phyloP scores from a whole-genome alignment of 2,797 vertebrate species.

The Tarsius wallacei region DNA sequence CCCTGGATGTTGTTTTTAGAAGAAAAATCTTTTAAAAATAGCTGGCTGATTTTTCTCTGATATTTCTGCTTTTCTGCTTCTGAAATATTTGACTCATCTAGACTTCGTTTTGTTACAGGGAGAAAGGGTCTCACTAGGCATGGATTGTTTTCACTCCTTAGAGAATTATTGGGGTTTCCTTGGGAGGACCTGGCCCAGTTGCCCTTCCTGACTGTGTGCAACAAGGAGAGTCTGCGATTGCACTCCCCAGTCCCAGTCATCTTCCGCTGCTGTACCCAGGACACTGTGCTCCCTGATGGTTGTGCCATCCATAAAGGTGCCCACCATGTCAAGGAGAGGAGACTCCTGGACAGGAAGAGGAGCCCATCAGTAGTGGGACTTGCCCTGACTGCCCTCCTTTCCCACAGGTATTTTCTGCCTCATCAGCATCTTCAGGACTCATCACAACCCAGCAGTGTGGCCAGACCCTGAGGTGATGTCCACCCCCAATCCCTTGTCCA shows the following conservation, averaged over 20 bases:
- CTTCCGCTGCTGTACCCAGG: slow-evolving; percentile 92
- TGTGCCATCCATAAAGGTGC: slow-evolving; percentile 93
- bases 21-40: background rate
- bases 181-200: slow-evolving; percentile 95
- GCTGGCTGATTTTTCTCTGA: background rate
- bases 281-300: slow-evolving; percentile 91
- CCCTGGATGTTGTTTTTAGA: background rate
- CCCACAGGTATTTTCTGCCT: slow-evolving; percentile 91
- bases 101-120: background rate
- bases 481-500: background rate
- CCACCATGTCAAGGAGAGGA: fast-evolving
- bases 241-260: slow-evolving; percentile 93
- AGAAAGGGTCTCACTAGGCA: background rate
- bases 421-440: slow-evolving; percentile 94
- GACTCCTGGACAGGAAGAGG: too few species aligned
- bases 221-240: slow-evolving; percentile 95
- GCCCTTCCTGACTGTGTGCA: slow-evolving; percentile 96
- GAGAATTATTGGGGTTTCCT: background rate
- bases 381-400: background rate
- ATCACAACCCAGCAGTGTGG: slow-evolving; percentile 94
- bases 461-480: slow-evolving; percentile 91
- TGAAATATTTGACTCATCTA: background rate
- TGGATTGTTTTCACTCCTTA: background rate
- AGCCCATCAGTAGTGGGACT: background rate
- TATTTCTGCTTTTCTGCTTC: background rate